Conservation (phyloP, 1,140 invertebrate species). For the Achroia grisella region DNA sequence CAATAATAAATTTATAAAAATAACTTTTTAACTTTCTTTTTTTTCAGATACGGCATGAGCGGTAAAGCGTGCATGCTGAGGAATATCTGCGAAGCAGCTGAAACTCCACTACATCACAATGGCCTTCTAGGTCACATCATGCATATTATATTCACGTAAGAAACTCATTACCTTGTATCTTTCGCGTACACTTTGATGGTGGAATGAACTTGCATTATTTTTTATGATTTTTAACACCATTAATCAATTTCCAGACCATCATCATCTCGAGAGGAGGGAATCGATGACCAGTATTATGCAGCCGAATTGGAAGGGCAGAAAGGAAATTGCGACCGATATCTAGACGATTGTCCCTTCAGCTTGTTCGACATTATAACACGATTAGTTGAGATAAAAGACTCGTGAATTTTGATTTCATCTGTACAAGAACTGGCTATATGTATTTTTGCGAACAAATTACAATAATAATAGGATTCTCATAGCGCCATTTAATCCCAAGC, state of each 20-base stretch:
- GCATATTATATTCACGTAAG: constrained; percentile 82
- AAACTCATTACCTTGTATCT: constrained; percentile 7
- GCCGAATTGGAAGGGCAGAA: constrained; percentile 68
- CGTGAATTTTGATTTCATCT: no score
- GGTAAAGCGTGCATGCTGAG: constrained; percentile 80
- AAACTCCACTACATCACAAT: constrained; percentile 76
- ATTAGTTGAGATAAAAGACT: constrained; percentile 47
- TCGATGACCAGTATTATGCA: constrained; percentile 70
- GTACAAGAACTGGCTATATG: no score
- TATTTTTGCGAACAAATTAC: no score
- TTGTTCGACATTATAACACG: constrained; percentile 56
- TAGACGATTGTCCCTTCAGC: constrained; percentile 48
- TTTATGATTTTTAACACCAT: no score
- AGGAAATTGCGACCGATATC: constrained; percentile 49
- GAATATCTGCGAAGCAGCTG: constrained; percentile 83
- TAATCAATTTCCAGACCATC: constrained; percentile 64
- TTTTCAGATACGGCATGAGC: constrained; percentile 69
- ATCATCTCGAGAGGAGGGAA: constrained; percentile 69
- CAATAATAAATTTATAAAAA: no score
- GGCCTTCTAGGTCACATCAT: constrained; percentile 78
- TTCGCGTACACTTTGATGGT: no score
- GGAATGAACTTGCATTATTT: no score
- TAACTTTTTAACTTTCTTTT: no score
- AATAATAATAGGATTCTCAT: no score
- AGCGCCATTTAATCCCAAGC: no score